Conservation (phyloP, 2,113 vertebrate species). For the Anoplopoma fimbria region DNA sequence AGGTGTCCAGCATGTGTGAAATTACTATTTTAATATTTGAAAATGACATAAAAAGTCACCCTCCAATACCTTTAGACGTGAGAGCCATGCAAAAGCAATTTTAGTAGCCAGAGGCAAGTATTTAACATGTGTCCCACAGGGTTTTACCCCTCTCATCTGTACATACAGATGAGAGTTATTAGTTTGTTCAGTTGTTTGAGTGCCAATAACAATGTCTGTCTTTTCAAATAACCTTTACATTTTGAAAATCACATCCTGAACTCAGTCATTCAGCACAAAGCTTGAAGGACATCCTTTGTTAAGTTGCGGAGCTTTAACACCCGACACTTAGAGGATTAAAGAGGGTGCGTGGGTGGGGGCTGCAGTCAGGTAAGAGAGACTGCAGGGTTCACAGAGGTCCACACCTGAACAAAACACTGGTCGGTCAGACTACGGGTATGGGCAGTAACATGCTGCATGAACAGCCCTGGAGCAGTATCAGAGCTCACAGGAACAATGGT, state of each 20-base stretch:
- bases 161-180: slow-evolving; percentile 5
- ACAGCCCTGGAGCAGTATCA: slow-evolving; percentile 50
- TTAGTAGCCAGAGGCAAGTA: slow-evolving; percentile 5
- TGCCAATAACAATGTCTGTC: slow-evolving; percentile 1
- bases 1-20: not conserved
- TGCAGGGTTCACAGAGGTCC: slow-evolving; percentile 56
- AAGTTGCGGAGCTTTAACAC: slow-evolving; percentile 62
- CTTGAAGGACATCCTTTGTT: slow-evolving; percentile 73
- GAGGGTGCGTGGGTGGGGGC: slow-evolving; percentile 25
- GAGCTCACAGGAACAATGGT: slow-evolving; percentile 13
- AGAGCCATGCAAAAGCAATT: not conserved
- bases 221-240: slow-evolving; percentile 50
- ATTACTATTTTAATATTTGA: not conserved
- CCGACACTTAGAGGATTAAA: slow-evolving; percentile 67
- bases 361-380: slow-evolving; percentile 66
- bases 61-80: not conserved
- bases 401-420: slow-evolving; percentile 61
- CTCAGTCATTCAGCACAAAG: slow-evolving; percentile 61
- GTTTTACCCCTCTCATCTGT: slow-evolving; percentile 1
- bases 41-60: not conserved
- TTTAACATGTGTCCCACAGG: slow-evolving; percentile 7
- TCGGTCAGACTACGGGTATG: slow-evolving; percentile 60
- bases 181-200: slow-evolving; percentile 21
- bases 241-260: slow-evolving; percentile 34
- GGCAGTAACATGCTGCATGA: slow-evolving; percentile 41